These are phyloP conservation scores for Actias luna DNA, from an alignment of 2,888 invertebrate genomes.

Conservation along the genomic window DNA sequence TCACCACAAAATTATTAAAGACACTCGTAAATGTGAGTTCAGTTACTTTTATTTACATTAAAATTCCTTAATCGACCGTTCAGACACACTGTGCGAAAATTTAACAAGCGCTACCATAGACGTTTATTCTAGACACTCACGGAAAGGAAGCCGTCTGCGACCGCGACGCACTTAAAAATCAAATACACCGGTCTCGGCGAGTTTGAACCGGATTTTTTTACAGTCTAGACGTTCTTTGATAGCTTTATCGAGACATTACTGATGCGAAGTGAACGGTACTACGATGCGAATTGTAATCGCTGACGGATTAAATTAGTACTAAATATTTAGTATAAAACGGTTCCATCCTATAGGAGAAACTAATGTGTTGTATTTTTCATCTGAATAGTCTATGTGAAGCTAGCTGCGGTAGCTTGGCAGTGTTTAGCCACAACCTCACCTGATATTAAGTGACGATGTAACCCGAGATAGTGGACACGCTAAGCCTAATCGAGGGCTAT, in stretches of 20 bases:
- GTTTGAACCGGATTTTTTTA: conserved; percentile 3
- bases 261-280: neutral
- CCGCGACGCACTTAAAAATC: neutral
- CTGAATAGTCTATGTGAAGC: too few relatives aligned
- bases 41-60: neutral
- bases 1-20: too few relatives aligned
- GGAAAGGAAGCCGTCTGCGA: neutral
- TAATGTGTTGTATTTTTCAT: too few relatives aligned
- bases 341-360: neutral
- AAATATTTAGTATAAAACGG: neutral
- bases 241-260: conserved; percentile 1
- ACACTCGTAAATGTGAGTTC: too few relatives aligned
- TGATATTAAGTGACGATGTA: too few relatives aligned
- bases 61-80: neutral
- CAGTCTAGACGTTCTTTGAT: neutral
- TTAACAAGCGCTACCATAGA: neutral
- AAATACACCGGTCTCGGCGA: neutral
- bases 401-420: too few relatives aligned
- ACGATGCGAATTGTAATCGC: neutral
- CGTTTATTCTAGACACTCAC: neutral
- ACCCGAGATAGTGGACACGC: too few relatives aligned
- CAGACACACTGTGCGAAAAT: neutral
- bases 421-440: too few relatives aligned
- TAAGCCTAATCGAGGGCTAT: too few relatives aligned
- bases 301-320: neutral